Evolutionary conservation across 2,888 invertebrate genomes (phyloP), one percentile per base, ranked within the genome.

Genomic region (Epinotia demarniana): DNA sequence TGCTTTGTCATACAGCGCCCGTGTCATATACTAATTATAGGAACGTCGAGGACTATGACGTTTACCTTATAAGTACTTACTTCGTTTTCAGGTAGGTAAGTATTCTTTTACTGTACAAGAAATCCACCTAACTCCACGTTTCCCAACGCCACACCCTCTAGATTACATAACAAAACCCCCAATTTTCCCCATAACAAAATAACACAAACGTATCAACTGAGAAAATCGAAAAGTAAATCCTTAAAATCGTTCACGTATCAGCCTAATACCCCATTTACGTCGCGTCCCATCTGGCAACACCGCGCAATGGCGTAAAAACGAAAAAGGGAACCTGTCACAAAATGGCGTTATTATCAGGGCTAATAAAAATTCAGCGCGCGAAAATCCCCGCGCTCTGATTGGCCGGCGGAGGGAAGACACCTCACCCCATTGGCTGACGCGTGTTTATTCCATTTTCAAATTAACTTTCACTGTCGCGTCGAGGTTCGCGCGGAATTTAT

Each of bases 281-380:
- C 87, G 83, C 82, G 85, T 89, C 85, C 84, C 81, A 88, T 88
- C 85, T 87, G 84, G 85, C 84, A 87, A 82, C 83, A 83, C 79
- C 80, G 80, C 77, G 75, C 78, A 77, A 77, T 73, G 69, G 70
- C 74, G 80, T 80, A 83, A 84, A 89, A 89, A 89, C 86, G 87
- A 87, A 91, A 90, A 90, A 89, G 88, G 88, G 85, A 86, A 90
- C 85, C 87, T 89, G 90, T 90, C 89, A 86, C 92, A 92, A 92
- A 92, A 93, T 93, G 93, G 92, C 92, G 88, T 92, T 93, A 93
- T 93, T 93, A 93, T 93, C 92, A 88, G 78, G 82, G 90, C 92
- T 93, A 94, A 94, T 94, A 94, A 93, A 94, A 93, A 94, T 93
- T 93, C 93, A 91, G 91, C 92, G 92, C 93, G 93, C 93, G 93